Evolutionary conservation across 1,140 invertebrate genomes (phyloP), one percentile per base, ranked within the genome.

Genomic region (Oryzaephilus surinamensis): DNA sequence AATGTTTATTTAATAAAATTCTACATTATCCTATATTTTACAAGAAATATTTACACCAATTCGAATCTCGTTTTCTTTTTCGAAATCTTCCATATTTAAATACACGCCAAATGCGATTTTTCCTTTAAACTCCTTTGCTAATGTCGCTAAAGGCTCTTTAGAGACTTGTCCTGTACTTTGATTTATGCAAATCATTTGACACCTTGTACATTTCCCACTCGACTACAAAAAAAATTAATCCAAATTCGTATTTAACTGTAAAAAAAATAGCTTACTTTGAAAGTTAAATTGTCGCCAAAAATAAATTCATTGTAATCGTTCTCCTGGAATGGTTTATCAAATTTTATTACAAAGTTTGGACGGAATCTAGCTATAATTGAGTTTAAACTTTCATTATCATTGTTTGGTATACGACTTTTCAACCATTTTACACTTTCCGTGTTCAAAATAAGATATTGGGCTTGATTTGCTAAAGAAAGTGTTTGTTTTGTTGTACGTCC

Each of bases 141-240:
- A 73, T 3, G 88, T 84, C 40, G 79, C 68, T n/a, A 96, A 63
- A 2, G 90, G 87, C 63, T 93, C 89, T 1, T 79, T 71, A 8
- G 81, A 84, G 53, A 82, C 84, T 52, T 76, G 58, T 1, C 84
- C 86, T 8, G 79, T 90, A 8, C 68, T 66, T 66, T 92, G 91
- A 65, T 95, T 80, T 38, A 95, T 83, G 50, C 90, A 94, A 29
- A 96, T 81, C 85, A 95, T 95, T 64, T 93, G 87, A 61, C 92
- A 97, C 37, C 93, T 73, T 6, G 76, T 78, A 54, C 93, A 96
- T 19, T 74, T 71, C 2, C 84, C 81, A 46, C 79, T 72, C 27
- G 80, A 73, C 77, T 88, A 52, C 13, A 35, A 45, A 38, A 34
- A 19, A 39, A 21, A 35, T 38, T 19, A 38, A 34, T 40, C 26